Evolutionary conservation across 2,113 vertebrate species (phyloP), one percentile per base, ranked within the genome.

Genomic region (Grammomys surdaster): DNA sequence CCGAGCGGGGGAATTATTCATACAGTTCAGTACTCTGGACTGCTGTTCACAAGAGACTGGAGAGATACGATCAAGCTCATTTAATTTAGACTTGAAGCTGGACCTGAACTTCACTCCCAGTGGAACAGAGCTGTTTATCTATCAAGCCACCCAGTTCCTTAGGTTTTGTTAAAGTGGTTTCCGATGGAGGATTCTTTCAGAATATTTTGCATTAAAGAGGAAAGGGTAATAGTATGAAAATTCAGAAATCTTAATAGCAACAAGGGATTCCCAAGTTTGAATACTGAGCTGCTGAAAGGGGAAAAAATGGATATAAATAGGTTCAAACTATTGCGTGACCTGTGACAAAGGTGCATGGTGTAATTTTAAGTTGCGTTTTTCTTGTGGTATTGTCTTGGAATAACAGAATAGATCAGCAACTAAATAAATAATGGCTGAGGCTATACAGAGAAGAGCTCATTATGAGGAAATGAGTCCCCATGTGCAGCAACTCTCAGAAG

Each of bases 1-100:
- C 88, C 5, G 24, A 91, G 86, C 51, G 40, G 95, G 80, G 87
- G 96, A 97, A 98, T 98, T 97, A 97, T 96, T 98, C 97, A 97
- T 92, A 92, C 92, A 31, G 94, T 78, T 97, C 95, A 76, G 95
- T 7, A 26, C 94, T 89, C 93, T 88, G 88, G 43, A 92, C 94
- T 81, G 91, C 96, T 94, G 80, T 51, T 97, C 95, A 81, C 97
- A 78, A 93, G 96, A 95, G 96, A 97, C 97, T 56, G 70, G 22
- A 75, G 93, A 97, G 67, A 98, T 97, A 97, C 22, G 28, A 96
- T 97, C 96, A 97, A 97, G 95, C 77, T 96, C 43, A 96, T 98
- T 97, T 96, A 96, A 95, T 97, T 98, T 95, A 97, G 94, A 67
- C 94, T 93, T 72, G n/a, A 94, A 94, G 95, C 91, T 96, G 95